A percentile compares a stretch with the other conserved stretches of the same genome.
Conservation (phyloP, 2,797 vertebrate genomes). For the Manis javanica region DNA sequence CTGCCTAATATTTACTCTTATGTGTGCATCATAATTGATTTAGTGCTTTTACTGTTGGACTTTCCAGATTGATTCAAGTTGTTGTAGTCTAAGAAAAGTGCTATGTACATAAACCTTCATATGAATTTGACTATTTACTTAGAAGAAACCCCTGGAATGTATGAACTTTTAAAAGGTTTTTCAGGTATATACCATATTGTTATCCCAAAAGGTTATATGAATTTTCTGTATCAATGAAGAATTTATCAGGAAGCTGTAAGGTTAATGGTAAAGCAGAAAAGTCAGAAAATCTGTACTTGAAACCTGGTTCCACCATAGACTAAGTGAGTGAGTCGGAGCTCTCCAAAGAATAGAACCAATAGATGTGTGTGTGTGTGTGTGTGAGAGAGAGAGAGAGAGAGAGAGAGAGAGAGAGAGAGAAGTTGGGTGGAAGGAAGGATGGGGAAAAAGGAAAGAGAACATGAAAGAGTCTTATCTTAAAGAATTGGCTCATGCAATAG, state of each 20-base stretch:
- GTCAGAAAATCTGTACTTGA: not conserved
- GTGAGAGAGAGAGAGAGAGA: not conserved
- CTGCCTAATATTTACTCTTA: conserved; percentile 32
- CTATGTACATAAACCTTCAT: not conserved
- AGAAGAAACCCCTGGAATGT: not conserved
- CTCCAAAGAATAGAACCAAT: not conserved
- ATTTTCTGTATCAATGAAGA: not conserved
- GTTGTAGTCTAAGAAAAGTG: not conserved
- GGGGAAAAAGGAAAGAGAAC: no score
- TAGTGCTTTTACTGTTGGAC: not conserved
- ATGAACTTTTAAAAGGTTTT: not conserved
- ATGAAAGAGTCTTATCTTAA: not conserved
- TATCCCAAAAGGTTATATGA: not conserved
- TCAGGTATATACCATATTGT: not conserved
- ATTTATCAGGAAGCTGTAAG: not conserved
- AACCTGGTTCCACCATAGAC: not conserved
- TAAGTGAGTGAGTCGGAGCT: not conserved
- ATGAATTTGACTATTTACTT: conserved; percentile 34
- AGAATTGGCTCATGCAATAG: not conserved
- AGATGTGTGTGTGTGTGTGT: not conserved
- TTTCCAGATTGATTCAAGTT: not conserved
- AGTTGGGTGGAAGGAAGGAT: no score
- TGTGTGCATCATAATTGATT: conserved; percentile 31
- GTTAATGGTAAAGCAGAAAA: not conserved
- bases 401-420: not conserved